Percentiles rank a stretch among this genome's conserved stretches.
phyloP scores from a whole-genome alignment of 1,140 invertebrate species.

The Drosophila sulfurigaster region DNA sequence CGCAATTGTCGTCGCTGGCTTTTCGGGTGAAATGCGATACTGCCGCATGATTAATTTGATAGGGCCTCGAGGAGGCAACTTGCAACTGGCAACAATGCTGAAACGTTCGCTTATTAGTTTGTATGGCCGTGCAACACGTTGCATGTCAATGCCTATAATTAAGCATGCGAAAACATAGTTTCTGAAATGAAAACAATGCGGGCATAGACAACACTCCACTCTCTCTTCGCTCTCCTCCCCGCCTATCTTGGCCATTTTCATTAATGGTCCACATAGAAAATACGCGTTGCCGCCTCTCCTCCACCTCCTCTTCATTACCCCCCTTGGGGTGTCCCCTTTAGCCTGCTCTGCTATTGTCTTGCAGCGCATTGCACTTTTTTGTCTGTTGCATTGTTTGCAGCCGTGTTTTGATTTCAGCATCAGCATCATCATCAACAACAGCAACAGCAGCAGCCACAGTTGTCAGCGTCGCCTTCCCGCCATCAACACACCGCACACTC shows the following conservation, averaged over 20 bases:
- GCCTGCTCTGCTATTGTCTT: slow-evolving; percentile 56
- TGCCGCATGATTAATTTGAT: slow-evolving; percentile 76
- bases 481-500: not conserved
- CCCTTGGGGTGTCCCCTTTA: not conserved
- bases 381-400: slow-evolving; percentile 71
- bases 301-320: not conserved
- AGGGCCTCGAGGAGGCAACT: slow-evolving; percentile 39
- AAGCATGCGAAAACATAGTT: slow-evolving; percentile 78
- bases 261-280: slow-evolving; percentile 67
- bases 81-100: slow-evolving; percentile 18
- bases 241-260: slow-evolving; percentile 72
- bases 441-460: slow-evolving; percentile 28
- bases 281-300: slow-evolving; percentile 42
- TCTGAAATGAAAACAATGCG: slow-evolving; percentile 79
- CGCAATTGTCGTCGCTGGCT: slow-evolving; percentile 36
- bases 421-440: slow-evolving; percentile 60
- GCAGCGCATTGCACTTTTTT: slow-evolving; percentile 54
- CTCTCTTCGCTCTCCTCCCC: not conserved
- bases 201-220: slow-evolving; percentile 19
- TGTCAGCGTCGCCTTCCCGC: slow-evolving; percentile 46
- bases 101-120: slow-evolving; percentile 66
- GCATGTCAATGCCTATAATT: slow-evolving; percentile 82
- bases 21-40: slow-evolving; percentile 73
- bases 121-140: slow-evolving; percentile 73
- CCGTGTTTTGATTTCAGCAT: slow-evolving; percentile 77